Percentiles rank a stretch among this genome's conserved stretches.
Conservation (phyloP, 1,140 invertebrate genomes). For the Protaetia brevitarsis region DNA sequence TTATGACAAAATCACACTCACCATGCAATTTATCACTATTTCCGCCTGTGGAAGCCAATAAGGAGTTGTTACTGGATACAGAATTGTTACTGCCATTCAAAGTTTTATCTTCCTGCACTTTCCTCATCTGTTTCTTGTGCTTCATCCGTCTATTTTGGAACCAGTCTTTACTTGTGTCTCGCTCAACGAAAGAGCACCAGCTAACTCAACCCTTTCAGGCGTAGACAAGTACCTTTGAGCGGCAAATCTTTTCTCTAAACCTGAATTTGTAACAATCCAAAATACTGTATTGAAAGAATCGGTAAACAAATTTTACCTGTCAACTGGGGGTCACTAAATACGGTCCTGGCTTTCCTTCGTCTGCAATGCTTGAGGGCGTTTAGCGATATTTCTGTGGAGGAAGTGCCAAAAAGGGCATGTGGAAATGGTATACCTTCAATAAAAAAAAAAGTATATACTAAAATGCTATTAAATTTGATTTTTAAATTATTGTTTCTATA, state of each 20-base stretch:
- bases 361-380: conserved; percentile 84
- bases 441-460: too few relatives aligned
- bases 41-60: neutral
- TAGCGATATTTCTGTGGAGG: conserved; percentile 58
- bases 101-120: conserved; percentile 58
- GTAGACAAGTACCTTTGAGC: conserved; percentile 95
- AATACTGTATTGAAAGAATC: neutral
- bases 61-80: neutral
- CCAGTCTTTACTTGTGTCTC: conserved; percentile 99
- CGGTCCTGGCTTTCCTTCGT: conserved; percentile 90
- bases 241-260: conserved; percentile 93
- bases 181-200: conserved; percentile 85
- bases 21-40: neutral
- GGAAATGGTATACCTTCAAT: conserved; percentile 66
- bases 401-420: conserved; percentile 63
- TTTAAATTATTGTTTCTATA: neutral
- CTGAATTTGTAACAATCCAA: conserved; percentile 47
- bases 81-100: neutral
- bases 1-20: too few relatives aligned
- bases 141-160: conserved; percentile 98
- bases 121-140: conserved; percentile 91
- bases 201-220: conserved; percentile 92
- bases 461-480: neutral
- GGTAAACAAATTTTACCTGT: conserved; percentile 54
- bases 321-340: conserved; percentile 96